These are phyloP conservation scores for Diadema setosum DNA, from an alignment of 35 echinoderm and acorn worm genomes.

Conservation along the genomic window DNA sequence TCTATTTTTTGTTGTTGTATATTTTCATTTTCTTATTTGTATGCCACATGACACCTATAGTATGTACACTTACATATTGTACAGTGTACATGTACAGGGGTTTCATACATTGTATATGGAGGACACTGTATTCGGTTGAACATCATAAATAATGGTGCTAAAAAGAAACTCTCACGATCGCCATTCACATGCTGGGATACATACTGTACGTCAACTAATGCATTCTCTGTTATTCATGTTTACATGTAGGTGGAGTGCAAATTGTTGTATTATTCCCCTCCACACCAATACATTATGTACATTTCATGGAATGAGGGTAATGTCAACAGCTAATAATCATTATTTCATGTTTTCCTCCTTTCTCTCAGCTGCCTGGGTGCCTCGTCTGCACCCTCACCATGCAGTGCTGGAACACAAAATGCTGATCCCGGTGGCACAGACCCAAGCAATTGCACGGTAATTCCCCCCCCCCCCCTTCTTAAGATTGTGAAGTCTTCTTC, in stretches of 20 bases:
- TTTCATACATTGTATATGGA: neutral
- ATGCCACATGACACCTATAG: neutral
- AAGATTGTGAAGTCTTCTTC: neutral
- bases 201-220: no score
- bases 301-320: no score
- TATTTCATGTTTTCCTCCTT: neutral
- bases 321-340: no score
- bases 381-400: neutral
- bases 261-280: neutral
- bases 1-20: neutral
- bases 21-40: neutral
- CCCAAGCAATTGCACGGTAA: neutral
- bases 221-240: neutral
- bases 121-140: neutral
- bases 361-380: neutral
- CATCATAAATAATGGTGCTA: neutral
- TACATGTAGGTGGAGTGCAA: neutral
- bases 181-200: no score
- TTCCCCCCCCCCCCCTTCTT: no score
- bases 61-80: neutral
- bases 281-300: neutral
- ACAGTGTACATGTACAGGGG: neutral
- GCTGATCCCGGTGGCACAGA: neutral
- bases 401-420: neutral
- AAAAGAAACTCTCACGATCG: no score